Evolutionary conservation across 2,888 invertebrate species (phyloP).

Genomic region (Busseola fusca): DNA sequence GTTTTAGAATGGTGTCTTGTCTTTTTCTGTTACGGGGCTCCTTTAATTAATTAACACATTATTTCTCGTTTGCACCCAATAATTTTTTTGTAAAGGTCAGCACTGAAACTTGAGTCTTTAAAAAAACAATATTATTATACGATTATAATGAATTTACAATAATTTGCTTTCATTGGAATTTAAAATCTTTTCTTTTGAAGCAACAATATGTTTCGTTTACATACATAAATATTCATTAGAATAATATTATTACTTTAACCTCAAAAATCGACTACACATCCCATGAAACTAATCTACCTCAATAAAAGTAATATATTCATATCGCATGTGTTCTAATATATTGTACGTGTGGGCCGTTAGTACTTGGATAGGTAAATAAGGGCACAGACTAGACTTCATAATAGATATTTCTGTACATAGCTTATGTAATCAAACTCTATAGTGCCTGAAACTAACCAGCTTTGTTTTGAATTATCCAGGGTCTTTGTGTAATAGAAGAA

Average conservation of each 20-base stretch:
- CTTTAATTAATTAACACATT: conserved; percentile 16
- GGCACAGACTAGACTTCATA: background rate
- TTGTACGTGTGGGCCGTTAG: background rate
- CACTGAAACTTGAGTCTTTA: background rate
- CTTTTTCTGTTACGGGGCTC: conserved; percentile 6
- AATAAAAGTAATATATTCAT: conserved; percentile 11
- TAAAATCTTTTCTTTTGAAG: conserved; percentile 7
- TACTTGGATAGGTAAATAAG: conserved; percentile 5
- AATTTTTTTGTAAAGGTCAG: conserved; percentile 5
- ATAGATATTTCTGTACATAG: background rate
- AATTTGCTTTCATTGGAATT: background rate
- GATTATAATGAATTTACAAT: background rate
- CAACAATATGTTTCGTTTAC: background rate
- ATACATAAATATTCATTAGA: background rate
- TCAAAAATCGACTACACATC: background rate
- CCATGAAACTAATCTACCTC: background rate
- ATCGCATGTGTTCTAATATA: background rate
- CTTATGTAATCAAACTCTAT: background rate
- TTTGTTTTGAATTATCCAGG: background rate
- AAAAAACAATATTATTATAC: background rate
- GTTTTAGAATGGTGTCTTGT: conserved; percentile 14
- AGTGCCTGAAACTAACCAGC: background rate
- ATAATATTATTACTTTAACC: background rate
- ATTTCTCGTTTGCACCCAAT: conserved; percentile 6
- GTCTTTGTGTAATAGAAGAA: background rate